Evolutionary conservation across 2,797 vertebrate genomes (phyloP), one percentile per base, ranked within the genome.

Genomic region (Periophthalmus magnuspinnatus): DNA sequence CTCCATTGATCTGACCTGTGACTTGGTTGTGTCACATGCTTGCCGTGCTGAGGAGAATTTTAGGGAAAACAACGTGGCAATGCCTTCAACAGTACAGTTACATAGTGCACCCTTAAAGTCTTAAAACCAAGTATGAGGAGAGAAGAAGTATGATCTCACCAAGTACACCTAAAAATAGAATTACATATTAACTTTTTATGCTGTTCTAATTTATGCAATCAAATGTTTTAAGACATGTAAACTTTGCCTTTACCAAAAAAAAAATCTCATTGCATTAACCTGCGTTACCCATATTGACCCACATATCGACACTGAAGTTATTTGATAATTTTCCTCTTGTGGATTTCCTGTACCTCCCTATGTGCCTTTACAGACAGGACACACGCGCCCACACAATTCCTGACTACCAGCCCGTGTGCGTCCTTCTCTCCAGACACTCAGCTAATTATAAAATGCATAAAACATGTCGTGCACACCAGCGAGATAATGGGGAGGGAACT

Each of bases 391-490:
- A 83, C 82, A 71, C 24, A 36, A 33, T 56, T 19, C 69, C 62
- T 77, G 81, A 78, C 70, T 67, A 72, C 74, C 71, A 45, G 66
- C 72, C 73, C 70, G 67, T 74, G 77, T 65, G 59, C 22, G 2
- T 79, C 55, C 60, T 74, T 82, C 88, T 71, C 81, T 71, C n/a
- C 84, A 91, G 90, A 85, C 80, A 79, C 67, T 67, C 58, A 5
- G 28, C 87, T 93, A 93, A 93, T 94, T 93, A 93, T 89, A 81
- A 91, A 89, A 93, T 93, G 86, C 90, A 93, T 91, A 90, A 93
- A 92, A 92, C 89, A 92, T 92, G 84, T 22, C 2, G 62, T 33
- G 78, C 90, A 89, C 88, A 88, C 83, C 88, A 90, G 70, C n/a
- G 72, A 93, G 91, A 93, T 92, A 91, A 93, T 86, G 71, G 81